A percentile compares a stretch with the other conserved stretches of the same genome.
Evolutionary conservation across 1,140 invertebrate genomes (phyloP).

Genomic region (Drosophila sechellia): DNA sequence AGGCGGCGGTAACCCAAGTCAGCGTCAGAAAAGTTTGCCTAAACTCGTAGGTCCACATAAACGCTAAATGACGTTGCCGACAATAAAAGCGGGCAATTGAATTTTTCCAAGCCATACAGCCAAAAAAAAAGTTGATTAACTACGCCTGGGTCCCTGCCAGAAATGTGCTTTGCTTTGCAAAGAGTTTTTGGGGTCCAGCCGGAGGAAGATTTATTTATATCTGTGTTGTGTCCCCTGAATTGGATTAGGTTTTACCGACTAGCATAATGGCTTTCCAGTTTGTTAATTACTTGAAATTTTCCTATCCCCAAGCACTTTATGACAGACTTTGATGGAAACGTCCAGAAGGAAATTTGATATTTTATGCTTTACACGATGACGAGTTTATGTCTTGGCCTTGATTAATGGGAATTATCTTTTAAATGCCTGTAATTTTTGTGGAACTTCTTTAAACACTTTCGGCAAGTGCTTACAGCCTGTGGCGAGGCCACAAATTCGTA

Average conservation of each 20-base stretch:
- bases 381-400: slow-evolving; percentile 39
- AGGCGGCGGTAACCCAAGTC: slow-evolving; percentile 38
- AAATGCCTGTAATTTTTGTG: slow-evolving; percentile 24
- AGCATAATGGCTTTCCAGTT: slow-evolving; percentile 17
- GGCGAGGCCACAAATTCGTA: slow-evolving; percentile 32
- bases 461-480: slow-evolving; percentile 27
- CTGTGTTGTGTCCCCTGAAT: slow-evolving; percentile 9
- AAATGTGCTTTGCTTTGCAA: slow-evolving; percentile 34
- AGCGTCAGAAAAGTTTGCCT: slow-evolving; percentile 37
- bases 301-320: background rate
- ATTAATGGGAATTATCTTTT: slow-evolving; percentile 39
- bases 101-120: slow-evolving; percentile 44
- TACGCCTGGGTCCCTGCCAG: slow-evolving; percentile 13
- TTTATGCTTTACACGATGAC: slow-evolving; percentile 20
- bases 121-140: slow-evolving; percentile 56
- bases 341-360: slow-evolving; percentile 33
- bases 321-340: slow-evolving; percentile 8
- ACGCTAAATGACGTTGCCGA: slow-evolving; percentile 33
- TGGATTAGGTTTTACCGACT: slow-evolving; percentile 16
- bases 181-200: slow-evolving; percentile 2
- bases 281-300: slow-evolving; percentile 40
- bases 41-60: slow-evolving; percentile 18
- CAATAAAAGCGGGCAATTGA: slow-evolving; percentile 56
- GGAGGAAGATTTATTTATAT: slow-evolving; percentile 39
- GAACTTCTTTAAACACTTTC: slow-evolving; percentile 26